Conservation (phyloP, 2,113 vertebrate genomes). For the Condylura cristata region DNA sequence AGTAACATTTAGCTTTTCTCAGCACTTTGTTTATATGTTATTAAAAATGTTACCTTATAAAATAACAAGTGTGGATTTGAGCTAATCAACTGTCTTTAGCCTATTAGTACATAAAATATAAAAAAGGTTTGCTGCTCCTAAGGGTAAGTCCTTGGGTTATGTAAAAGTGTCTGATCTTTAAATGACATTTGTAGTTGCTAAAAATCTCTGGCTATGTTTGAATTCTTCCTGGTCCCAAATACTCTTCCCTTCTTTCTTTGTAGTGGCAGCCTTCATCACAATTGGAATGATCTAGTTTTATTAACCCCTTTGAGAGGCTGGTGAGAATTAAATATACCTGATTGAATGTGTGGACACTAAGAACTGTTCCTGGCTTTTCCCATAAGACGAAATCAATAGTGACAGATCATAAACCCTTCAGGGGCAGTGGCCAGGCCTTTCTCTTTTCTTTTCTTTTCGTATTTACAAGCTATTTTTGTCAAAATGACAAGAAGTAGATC, state of each 20-base stretch:
- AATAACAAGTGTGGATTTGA: constrained; percentile 21
- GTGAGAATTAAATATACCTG: background rate
- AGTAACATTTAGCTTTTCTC: constrained; percentile 48
- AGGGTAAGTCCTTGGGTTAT: background rate
- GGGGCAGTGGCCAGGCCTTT: background rate
- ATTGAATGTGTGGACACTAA: background rate
- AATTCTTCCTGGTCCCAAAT: constrained; percentile 13
- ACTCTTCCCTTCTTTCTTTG: background rate
- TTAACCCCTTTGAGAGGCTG: background rate
- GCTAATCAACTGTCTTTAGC: constrained; percentile 22
- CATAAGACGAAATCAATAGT: background rate
- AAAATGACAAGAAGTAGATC: too few species aligned
- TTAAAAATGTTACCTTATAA: constrained; percentile 36
- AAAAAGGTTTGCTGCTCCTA: constrained; percentile 12
- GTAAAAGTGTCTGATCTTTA: constrained; percentile 40
- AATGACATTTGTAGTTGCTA: constrained; percentile 26
- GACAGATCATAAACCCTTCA: background rate
- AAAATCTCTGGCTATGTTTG: constrained; percentile 36
- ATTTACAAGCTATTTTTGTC: too few species aligned
- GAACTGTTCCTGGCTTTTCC: background rate
- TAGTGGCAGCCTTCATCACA: background rate
- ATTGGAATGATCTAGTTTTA: background rate
- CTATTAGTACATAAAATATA: background rate
- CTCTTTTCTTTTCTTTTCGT: background rate
- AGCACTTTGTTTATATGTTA: background rate